Evolutionary conservation across 2,888 invertebrate species (phyloP).

Genomic region (Colletes collaris): DNA sequence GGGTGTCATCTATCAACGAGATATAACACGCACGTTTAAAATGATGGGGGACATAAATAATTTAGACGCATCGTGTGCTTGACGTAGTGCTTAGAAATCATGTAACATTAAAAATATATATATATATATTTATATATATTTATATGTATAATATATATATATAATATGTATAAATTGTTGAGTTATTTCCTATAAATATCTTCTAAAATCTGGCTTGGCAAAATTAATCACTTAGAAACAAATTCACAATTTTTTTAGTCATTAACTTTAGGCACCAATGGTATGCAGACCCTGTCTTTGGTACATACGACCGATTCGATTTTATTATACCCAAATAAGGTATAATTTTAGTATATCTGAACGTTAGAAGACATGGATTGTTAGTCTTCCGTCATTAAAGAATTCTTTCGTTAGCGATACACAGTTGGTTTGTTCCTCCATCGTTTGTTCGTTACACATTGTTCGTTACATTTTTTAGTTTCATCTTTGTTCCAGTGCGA

Average conservation of each 20-base stretch:
- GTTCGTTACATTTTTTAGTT: conserved; percentile 53
- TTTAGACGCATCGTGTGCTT: conserved; percentile 79
- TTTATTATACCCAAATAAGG: conserved; percentile 41
- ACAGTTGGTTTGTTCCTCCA: conserved; percentile 49
- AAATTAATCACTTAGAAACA: conserved; percentile 81
- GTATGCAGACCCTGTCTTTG: conserved; percentile 84
- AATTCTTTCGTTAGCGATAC: conserved; percentile 54
- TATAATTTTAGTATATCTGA: conserved; percentile 46
- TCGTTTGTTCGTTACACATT: conserved; percentile 52
- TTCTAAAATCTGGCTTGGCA: conserved; percentile 82
- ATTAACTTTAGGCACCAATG: conserved; percentile 83
- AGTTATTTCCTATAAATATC: conserved; percentile 82
- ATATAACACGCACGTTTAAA: conserved; percentile 81
- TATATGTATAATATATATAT: conserved; percentile 66
- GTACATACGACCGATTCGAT: conserved; percentile 83
- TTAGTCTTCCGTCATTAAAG: conserved; percentile 53
- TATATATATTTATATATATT: conserved; percentile 68
- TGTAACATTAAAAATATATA: conserved; percentile 82
- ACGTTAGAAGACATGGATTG: conserved; percentile 58
- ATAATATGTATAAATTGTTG: conserved; percentile 82
- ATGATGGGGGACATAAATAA: conserved; percentile 83
- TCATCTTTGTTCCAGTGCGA: conserved; percentile 69
- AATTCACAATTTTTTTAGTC: conserved; percentile 75
- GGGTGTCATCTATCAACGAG: conserved; percentile 82
- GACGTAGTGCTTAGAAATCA: conserved; percentile 82